A percentile compares a stretch with the other conserved stretches of the same genome.
These are phyloP conservation scores for Girardinichthys multiradiatus DNA, from an alignment of 2,113 vertebrate genomes.

Conservation along the genomic window DNA sequence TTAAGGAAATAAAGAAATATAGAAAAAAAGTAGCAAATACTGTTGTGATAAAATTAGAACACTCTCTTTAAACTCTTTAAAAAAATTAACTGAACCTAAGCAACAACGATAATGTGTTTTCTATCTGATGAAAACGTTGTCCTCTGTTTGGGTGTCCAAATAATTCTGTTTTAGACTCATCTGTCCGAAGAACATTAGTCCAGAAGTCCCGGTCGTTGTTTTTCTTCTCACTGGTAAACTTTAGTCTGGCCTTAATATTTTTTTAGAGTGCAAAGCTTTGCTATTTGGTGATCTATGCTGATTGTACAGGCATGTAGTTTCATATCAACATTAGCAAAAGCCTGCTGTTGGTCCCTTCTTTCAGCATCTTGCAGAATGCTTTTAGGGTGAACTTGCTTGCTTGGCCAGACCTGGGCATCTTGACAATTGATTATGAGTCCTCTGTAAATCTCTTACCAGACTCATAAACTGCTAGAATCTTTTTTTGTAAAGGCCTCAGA, in stretches of 20 bases:
- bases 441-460: not conserved
- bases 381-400: not conserved
- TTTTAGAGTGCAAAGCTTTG: not conserved
- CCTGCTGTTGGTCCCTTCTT: not conserved
- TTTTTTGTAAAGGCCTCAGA: not conserved
- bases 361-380: not conserved
- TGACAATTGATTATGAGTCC: too few species aligned
- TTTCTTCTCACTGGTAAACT: too few species aligned
- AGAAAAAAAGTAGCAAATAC: slow-evolving; percentile 23
- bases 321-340: not conserved
- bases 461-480: not conserved
- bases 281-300: not conserved
- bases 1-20: slow-evolving; percentile 19
- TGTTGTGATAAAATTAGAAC: too few species aligned
- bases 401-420: too few species aligned
- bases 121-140: too few species aligned
- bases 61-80: too few species aligned
- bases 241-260: too few species aligned
- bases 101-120: too few species aligned
- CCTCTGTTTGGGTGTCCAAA: not conserved
- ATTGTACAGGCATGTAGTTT: too few species aligned
- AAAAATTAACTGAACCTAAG: too few species aligned
- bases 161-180: not conserved
- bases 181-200: not conserved
- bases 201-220: not conserved